Percentiles rank a stretch among this genome's conserved stretches.
These are phyloP conservation scores for Leptonema lineaticorne DNA, from an alignment of 1,140 invertebrate genomes.

Conservation along the genomic window DNA sequence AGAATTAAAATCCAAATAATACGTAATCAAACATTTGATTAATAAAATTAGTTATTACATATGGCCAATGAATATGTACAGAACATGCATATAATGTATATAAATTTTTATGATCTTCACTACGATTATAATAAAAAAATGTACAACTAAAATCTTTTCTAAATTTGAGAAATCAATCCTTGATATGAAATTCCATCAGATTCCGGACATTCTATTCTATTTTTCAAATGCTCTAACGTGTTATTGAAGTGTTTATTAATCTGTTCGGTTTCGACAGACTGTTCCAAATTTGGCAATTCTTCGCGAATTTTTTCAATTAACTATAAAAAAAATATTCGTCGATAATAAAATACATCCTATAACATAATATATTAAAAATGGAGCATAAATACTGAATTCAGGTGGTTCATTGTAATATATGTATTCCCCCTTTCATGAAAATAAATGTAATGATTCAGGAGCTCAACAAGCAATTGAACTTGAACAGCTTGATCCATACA, in stretches of 20 bases:
- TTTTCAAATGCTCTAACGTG: constrained; percentile 76
- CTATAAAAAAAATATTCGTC: constrained; percentile 51
- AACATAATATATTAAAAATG: neutral
- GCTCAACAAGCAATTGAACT: constrained; percentile 92
- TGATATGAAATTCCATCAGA: constrained; percentile 64
- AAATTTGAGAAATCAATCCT: constrained; percentile 55
- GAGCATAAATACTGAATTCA: constrained; percentile 56
- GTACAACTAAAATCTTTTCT: neutral
- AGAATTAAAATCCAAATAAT: too few relatives aligned
- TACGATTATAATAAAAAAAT: neutral
- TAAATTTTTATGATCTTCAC: neutral
- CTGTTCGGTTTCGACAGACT: constrained; percentile 93
- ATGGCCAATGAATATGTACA: too few relatives aligned
- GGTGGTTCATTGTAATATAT: constrained; percentile 63
- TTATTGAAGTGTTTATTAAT: constrained; percentile 93
- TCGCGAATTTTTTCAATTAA: constrained; percentile 91
- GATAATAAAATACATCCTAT: neutral
- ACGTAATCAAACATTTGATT: too few relatives aligned
- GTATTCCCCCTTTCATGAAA: constrained; percentile 93
- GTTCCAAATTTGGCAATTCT: constrained; percentile 88
- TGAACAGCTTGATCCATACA: constrained; percentile 98
- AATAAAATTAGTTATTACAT: too few relatives aligned
- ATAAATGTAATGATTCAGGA: constrained; percentile 92
- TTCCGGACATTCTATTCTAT: constrained; percentile 65
- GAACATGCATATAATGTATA: too few relatives aligned